A percentile compares a stretch with the other conserved stretches of the same genome.
phyloP scores from a whole-genome alignment of 1,140 invertebrate species.

The Vollenhovia emeryi region DNA sequence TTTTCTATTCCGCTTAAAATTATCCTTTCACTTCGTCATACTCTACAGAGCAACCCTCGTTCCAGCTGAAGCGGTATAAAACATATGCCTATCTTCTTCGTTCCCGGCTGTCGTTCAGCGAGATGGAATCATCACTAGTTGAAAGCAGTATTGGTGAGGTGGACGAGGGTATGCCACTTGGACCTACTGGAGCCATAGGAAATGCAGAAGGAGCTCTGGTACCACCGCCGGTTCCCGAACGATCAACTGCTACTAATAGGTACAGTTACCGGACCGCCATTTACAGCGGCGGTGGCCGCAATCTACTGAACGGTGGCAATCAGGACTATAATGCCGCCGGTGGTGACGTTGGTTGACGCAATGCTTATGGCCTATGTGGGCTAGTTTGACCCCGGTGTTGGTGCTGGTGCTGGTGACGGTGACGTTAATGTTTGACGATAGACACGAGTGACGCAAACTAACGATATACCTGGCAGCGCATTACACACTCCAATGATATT shows the following conservation, averaged over 20 bases:
- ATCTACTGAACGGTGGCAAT: slow-evolving; percentile 84
- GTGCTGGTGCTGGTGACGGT: slow-evolving; percentile 40
- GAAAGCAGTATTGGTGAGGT: slow-evolving; percentile 92
- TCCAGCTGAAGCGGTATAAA: slow-evolving; percentile 95
- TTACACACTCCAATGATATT: slow-evolving; percentile 41
- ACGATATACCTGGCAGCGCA: slow-evolving; percentile 57
- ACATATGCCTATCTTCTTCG: slow-evolving; percentile 94
- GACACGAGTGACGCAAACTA: slow-evolving; percentile 69
- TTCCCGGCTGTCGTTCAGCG: slow-evolving; percentile 89
- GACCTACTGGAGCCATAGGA: slow-evolving; percentile 76
- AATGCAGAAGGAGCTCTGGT: slow-evolving; percentile 81
- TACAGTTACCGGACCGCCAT: slow-evolving; percentile 93
- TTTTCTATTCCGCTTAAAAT: slow-evolving; percentile 23
- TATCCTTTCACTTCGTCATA: slow-evolving; percentile 30
- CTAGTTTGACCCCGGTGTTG: slow-evolving; percentile 80
- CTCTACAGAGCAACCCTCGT: slow-evolving; percentile 53
- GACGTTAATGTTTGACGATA: slow-evolving; percentile 46
- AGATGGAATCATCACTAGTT: slow-evolving; percentile 88
- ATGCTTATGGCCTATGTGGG: slow-evolving; percentile 92
- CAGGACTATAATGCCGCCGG: slow-evolving; percentile 81
- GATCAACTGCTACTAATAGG: slow-evolving; percentile 89
- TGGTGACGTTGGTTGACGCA: slow-evolving; percentile 91
- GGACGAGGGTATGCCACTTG: slow-evolving; percentile 86
- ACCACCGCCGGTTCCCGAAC: slow-evolving; percentile 85
- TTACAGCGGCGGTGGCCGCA: slow-evolving; percentile 86